Conservation (phyloP, 2,888 invertebrate genomes). For the Parthenolecanium corni region DNA sequence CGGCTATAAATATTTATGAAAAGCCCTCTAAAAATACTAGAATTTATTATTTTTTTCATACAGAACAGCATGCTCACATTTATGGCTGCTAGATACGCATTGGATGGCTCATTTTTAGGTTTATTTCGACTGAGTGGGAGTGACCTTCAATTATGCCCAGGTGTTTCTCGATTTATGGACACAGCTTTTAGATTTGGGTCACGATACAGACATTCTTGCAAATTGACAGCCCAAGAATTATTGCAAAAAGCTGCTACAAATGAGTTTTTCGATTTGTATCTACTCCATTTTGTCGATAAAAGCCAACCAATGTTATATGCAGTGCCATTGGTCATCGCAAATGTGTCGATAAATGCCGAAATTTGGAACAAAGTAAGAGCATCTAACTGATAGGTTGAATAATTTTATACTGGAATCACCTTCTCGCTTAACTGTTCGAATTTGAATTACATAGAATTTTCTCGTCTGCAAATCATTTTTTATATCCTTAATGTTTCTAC, state of each 20-base stretch:
- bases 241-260: conserved; percentile 37
- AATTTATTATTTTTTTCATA: background rate
- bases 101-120: conserved; percentile 40
- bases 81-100: conserved; percentile 39
- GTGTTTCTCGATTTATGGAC: conserved; percentile 33
- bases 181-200: conserved; percentile 40
- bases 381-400: conserved; percentile 28
- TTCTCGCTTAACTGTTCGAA: conserved; percentile 8
- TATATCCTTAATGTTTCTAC: conserved; percentile 28
- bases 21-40: too few species aligned
- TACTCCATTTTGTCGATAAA: conserved; percentile 40
- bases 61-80: conserved; percentile 41
- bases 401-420: background rate
- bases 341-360: conserved; percentile 40
- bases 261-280: conserved; percentile 45
- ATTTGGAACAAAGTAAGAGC: conserved; percentile 38
- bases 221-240: conserved; percentile 38
- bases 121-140: conserved; percentile 36
- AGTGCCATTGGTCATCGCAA: conserved; percentile 46
- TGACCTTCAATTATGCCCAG: conserved; percentile 36
- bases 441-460: background rate
- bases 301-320: conserved; percentile 42
- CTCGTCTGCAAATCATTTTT: too few species aligned
- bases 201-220: conserved; percentile 38
- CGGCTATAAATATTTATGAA: too few species aligned